Conservation (phyloP, 2,113 vertebrate species). For the Nesogale talazaci region DNA sequence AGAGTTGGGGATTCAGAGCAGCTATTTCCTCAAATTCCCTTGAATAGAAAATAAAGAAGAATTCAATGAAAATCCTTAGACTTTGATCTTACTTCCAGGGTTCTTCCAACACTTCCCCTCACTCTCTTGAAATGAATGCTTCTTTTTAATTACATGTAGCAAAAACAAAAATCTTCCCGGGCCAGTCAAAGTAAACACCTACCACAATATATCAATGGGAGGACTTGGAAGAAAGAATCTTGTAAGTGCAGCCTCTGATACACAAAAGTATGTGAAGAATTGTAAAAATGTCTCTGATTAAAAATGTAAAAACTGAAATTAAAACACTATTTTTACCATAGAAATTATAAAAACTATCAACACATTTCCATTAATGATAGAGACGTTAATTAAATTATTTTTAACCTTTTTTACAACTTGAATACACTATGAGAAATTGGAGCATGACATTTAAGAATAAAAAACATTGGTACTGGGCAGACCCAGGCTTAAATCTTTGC, state of each 20-base stretch:
- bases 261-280: background rate
- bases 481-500: background rate
- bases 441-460: background rate
- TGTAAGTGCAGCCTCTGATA: background rate
- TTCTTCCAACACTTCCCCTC: too few relatives aligned
- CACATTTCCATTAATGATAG: background rate
- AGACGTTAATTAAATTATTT: background rate
- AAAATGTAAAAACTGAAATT: background rate
- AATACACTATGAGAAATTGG: background rate
- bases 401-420: background rate
- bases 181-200: background rate
- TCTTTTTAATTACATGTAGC: background rate
- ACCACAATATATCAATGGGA: background rate
- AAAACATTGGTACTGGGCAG: background rate
- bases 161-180: background rate
- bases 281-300: background rate
- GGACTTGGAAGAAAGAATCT: background rate
- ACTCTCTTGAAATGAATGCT: too few relatives aligned
- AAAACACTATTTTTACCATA: background rate
- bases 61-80: too few relatives aligned
- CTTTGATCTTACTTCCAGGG: too few relatives aligned
- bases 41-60: background rate
- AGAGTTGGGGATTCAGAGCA: background rate
- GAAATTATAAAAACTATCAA: background rate
- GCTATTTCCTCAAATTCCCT: background rate